Base-by-base conservation (phyloP, 1,140 invertebrate genomes). In the Trichoplusia ni region DNA sequence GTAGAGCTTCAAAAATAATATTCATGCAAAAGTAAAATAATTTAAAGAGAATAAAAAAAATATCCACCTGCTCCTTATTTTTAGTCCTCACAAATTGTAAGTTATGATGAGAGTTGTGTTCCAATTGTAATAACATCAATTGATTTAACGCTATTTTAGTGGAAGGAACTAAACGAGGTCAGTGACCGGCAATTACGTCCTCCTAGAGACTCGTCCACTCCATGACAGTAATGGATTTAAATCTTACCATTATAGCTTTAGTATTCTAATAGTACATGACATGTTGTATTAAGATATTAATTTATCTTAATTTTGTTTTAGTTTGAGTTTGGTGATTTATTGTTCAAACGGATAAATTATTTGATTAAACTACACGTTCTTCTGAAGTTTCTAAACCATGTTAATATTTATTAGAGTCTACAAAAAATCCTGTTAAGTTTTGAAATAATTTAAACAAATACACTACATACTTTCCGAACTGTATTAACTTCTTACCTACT, bases 51-150 rank as follows among this genome's bases (percentile, higher is more conserved):
- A 4, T 38, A 14, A 1, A 4, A 51, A 51, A 35, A 51, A 35
- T 35, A 51, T n/a, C 4, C 76, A 75, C 76, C 72, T 77, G 71
- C 69, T 64, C 38, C 54, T 65, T 69, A 71, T 67, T 56, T 65
- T 65, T 56, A 64, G 56, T 73, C 72, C 75, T 73, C 67, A 71
- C 58, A 67, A 69, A 76, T 76, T 64, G 63, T 74, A 75, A 77
- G 73, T 82, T 84, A 79, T 75, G 77, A 82, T 73, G 77, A 81
- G 62, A 81, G 79, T 79, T 82, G 75, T 79, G 75, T 84, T 81
- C 85, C 85, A 86, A 84, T 86, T 85, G 82, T 88, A 87, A 86
- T 88, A 90, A 87, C 82, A 86, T 83, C 87, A 90, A 90, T 90
- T 88, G 85, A 90, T 87, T 88, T 86, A 90, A 87, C 73, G 75